Evolutionary conservation across 2,888 invertebrate species (phyloP), one percentile per base, ranked within the genome.

Genomic region (Hemistola chrysoprasaria): DNA sequence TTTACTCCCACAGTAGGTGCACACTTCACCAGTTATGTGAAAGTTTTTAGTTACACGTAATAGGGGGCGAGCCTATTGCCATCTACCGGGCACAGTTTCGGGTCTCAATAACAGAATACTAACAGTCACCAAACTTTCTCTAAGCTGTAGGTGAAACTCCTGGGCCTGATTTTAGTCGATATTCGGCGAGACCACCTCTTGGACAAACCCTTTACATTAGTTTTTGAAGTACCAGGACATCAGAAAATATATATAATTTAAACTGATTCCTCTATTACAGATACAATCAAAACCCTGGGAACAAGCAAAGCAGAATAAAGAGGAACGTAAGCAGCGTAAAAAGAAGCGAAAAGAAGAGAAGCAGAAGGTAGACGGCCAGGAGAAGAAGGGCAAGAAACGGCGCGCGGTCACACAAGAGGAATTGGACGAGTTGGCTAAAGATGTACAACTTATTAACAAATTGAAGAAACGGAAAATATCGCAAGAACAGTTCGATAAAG

Each of bases 361-460:
- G 39, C 72, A 81, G 32, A 78, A 80, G 31, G 76, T 59, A 76
- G 83, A 56, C 89, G 90, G 70, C 70, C 90, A 50, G 84, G 91
- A 65, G 63, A 88, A 54, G 82, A 90, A 55, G 47, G 65, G 71
- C 1, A 75, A 75, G 56, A 83, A 79, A 56, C 55, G 85, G 7
- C 68, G 66, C 35, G 69, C 78, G 0, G 90, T 93, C 22, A 92
- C 91, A 1, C 91, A 94, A 58, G 93, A 94, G 51, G 96, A 97
- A 62, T 67, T 95, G 11, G 91, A 92, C 20, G 95, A 96, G 64
- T 65, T 97, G 30, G 93, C 93, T 4, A 93, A 92, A 37, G 97
- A 98, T 69, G 92, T 96, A 31, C 92, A 94, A 3, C 84, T 97
- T 11, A 92, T 97, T 45, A 98, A 97, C 72, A 96, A 95, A 62